Percentiles rank a stretch among this genome's conserved stretches.
Evolutionary conservation across 30 jellyfish, hydroid and myxozoan species (phyloP).

Genomic region (Aurelia aurita): DNA sequence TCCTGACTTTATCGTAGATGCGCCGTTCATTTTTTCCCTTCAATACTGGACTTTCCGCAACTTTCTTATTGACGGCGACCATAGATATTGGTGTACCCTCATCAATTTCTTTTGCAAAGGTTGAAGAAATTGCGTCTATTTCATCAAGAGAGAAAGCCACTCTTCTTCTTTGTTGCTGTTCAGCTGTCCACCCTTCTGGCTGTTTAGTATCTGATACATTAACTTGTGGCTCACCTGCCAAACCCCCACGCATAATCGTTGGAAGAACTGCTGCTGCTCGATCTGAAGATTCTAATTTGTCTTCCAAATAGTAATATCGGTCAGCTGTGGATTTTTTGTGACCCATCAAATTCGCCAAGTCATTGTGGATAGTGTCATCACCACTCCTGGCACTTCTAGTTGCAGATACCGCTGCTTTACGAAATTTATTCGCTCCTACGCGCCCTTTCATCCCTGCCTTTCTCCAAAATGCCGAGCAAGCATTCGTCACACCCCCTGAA

Average conservation of each 20-base stretch:
- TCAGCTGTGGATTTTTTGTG: slow-evolving; percentile 53
- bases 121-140: slow-evolving; percentile 7
- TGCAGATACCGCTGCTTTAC: slow-evolving; percentile 51
- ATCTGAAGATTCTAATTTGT: slow-evolving; percentile 28
- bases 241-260: neutral
- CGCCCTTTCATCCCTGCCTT: slow-evolving; percentile 61
- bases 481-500: slow-evolving; percentile 42
- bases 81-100: slow-evolving; percentile 12
- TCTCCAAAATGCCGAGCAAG: slow-evolving; percentile 22
- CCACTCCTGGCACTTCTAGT: slow-evolving; percentile 4
- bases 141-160: slow-evolving; percentile 12
- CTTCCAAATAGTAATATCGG: slow-evolving; percentile 36
- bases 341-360: slow-evolving; percentile 55
- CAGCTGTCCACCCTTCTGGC: too few species aligned
- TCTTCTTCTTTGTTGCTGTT: neutral
- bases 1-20: slow-evolving; percentile 45
- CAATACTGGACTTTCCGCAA: slow-evolving; percentile 14
- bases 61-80: slow-evolving; percentile 16
- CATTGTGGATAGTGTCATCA: slow-evolving; percentile 20
- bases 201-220: neutral
- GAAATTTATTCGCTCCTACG: slow-evolving; percentile 45
- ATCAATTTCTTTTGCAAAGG: slow-evolving; percentile 17
- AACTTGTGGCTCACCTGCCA: too few species aligned
- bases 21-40: slow-evolving; percentile 7
- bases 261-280: slow-evolving; percentile 57